A percentile compares a stretch with the other conserved stretches of the same genome.
These are phyloP conservation scores for Entomyzon cyanotis DNA, from an alignment of 2,113 vertebrate genomes.

Conservation along the genomic window DNA sequence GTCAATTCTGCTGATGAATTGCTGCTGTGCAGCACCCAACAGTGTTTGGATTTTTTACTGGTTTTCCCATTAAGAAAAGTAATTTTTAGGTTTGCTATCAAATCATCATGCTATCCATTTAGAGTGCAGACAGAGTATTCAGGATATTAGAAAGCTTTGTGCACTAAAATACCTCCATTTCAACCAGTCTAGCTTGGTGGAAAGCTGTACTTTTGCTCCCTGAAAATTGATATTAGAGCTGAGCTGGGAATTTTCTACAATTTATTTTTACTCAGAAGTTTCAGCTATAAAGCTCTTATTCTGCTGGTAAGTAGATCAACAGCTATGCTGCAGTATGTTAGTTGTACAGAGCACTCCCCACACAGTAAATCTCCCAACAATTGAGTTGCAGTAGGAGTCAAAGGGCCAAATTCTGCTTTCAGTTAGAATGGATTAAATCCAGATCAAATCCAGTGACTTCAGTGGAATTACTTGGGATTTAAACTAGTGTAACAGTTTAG, in stretches of 20 bases:
- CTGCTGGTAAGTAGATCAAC: constrained; percentile 37
- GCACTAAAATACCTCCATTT: not conserved
- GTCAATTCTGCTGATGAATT: not conserved
- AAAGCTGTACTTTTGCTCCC: constrained; percentile 17
- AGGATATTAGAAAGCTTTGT: not conserved
- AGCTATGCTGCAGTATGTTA: not conserved
- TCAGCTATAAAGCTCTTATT: constrained; percentile 34
- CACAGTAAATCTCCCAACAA: constrained; percentile 21
- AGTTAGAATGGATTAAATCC: not conserved
- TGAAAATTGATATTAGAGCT: constrained; percentile 39
- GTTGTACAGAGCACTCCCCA: not conserved
- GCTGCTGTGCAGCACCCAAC: not conserved
- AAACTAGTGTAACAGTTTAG: not conserved
- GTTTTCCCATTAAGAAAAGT: constrained; percentile 6
- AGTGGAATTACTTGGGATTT: constrained; percentile 20
- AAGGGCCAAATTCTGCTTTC: constrained; percentile 9
- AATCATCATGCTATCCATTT: not conserved
- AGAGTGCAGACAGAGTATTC: not conserved
- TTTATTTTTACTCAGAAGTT: constrained; percentile 19
- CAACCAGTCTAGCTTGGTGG: not conserved
- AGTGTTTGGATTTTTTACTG: not conserved
- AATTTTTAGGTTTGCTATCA: constrained; percentile 10
- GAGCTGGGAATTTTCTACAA: constrained; percentile 28
- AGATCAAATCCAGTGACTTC: not conserved
- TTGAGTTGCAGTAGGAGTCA: not conserved